These are phyloP conservation scores for Conomelus anceps DNA, from an alignment of 2,888 invertebrate genomes.

Conservation along the genomic window DNA sequence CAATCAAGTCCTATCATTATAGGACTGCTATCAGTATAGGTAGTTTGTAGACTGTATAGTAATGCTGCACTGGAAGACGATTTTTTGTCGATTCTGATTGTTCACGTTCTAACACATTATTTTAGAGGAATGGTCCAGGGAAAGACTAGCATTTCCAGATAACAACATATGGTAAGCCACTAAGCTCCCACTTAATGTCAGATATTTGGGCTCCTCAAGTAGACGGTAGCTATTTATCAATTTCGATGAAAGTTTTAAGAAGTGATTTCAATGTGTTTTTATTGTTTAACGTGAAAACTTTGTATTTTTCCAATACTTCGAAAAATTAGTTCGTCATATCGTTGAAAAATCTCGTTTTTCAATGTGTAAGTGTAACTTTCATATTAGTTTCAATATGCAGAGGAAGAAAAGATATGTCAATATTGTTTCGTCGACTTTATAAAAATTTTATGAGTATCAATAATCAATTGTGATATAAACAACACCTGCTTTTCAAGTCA, in stretches of 20 bases:
- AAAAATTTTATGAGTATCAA: too few species aligned
- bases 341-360: too few species aligned
- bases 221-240: background rate
- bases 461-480: too few species aligned
- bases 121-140: background rate
- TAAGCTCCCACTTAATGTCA: background rate
- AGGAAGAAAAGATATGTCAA: too few species aligned
- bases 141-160: background rate
- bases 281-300: too few species aligned
- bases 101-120: background rate
- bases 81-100: background rate
- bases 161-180: background rate
- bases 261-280: background rate
- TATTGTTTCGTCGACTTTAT: too few species aligned
- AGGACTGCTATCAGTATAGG: too few species aligned
- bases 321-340: too few species aligned
- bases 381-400: too few species aligned
- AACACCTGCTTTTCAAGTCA: too few species aligned
- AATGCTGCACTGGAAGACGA: background rate
- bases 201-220: background rate
- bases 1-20: background rate
- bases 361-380: too few species aligned
- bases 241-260: background rate
- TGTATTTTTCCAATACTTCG: too few species aligned
- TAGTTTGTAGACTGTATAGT: background rate